A percentile compares a stretch with the other conserved stretches of the same genome.
These are phyloP conservation scores for Porites lutea DNA, from an alignment of 64 coral and sea anemone genomes.

Conservation along the genomic window DNA sequence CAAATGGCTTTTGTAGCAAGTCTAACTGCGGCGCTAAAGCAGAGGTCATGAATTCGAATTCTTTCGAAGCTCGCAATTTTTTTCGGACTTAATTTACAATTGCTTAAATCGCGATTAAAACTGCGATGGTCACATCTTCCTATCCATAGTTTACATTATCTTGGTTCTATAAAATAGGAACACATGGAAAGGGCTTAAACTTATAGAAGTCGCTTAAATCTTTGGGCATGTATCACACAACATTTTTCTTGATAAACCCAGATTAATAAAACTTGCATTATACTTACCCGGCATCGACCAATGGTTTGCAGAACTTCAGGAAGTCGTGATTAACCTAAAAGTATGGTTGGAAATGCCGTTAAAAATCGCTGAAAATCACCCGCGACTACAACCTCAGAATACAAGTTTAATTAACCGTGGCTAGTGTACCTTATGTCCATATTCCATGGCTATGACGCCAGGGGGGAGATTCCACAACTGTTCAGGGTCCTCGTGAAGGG, in stretches of 20 bases:
- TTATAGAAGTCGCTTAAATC: too few relatives aligned
- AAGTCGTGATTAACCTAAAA: conserved; percentile 91
- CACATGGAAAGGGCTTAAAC: too few relatives aligned
- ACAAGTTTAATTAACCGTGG: not conserved
- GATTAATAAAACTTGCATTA: not conserved
- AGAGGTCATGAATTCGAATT: too few relatives aligned
- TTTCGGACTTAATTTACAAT: too few relatives aligned
- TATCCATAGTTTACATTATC: too few relatives aligned
- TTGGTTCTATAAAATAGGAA: too few relatives aligned
- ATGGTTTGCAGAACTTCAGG: conserved; percentile 70
- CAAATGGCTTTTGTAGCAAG: too few relatives aligned
- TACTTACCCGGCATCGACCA: conserved; percentile 89
- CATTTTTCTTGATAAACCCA: not conserved
- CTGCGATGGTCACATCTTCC: too few relatives aligned
- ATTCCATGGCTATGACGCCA: conserved; percentile 95
- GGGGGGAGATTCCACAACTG: conserved; percentile 76
- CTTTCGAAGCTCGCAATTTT: too few relatives aligned
- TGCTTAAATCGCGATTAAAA: too few relatives aligned
- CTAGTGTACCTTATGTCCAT: conserved; percentile 71
- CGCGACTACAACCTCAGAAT: not conserved
- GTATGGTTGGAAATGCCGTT: not conserved
- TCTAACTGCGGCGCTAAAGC: too few relatives aligned
- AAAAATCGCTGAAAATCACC: not conserved
- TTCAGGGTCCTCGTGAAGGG: conserved; percentile 82
- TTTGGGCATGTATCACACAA: too few relatives aligned